Percentiles rank a stretch among this genome's conserved stretches.
Conservation (phyloP, 2,888 invertebrate genomes). For the Sabatieria punctata region DNA sequence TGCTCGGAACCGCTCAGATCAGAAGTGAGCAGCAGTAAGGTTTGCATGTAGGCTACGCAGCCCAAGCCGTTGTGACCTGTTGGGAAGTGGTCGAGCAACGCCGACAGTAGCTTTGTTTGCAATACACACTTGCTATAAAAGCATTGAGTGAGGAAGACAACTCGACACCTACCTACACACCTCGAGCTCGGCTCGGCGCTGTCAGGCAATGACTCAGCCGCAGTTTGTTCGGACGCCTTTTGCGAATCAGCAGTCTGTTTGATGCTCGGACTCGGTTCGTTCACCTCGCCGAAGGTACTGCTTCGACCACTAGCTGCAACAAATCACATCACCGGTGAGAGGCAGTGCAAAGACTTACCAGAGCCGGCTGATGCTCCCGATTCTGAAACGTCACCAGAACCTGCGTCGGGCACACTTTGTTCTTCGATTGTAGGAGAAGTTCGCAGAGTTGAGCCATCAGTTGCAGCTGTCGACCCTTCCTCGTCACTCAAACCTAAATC, state of each 20-base stretch:
- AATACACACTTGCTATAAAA: slow-evolving; percentile 45
- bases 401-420: slow-evolving; percentile 35
- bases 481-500: slow-evolving; percentile 73
- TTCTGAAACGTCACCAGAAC: slow-evolving; percentile 46
- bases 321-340: neutral
- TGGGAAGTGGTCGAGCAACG: slow-evolving; percentile 58
- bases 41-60: slow-evolving; percentile 50
- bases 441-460: slow-evolving; percentile 75
- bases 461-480: slow-evolving; percentile 84
- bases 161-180: too few species aligned
- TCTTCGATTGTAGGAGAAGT: slow-evolving; percentile 55
- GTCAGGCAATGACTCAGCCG: too few species aligned
- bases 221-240: too few species aligned
- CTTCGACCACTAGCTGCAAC: slow-evolving; percentile 62
- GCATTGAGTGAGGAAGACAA: too few species aligned
- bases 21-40: slow-evolving; percentile 67
- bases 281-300: slow-evolving; percentile 69
- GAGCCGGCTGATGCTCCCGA: slow-evolving; percentile 9
- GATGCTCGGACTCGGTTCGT: too few species aligned
- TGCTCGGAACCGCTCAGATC: slow-evolving; percentile 53
- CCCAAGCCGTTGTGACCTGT: slow-evolving; percentile 66
- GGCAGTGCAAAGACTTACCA: slow-evolving; percentile 6
- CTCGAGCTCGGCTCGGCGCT: too few species aligned
- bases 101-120: slow-evolving; percentile 52
- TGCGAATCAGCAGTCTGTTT: too few species aligned